phyloP scores from a whole-genome alignment of 2,113 vertebrate species.

The Heptranchias perlo region DNA sequence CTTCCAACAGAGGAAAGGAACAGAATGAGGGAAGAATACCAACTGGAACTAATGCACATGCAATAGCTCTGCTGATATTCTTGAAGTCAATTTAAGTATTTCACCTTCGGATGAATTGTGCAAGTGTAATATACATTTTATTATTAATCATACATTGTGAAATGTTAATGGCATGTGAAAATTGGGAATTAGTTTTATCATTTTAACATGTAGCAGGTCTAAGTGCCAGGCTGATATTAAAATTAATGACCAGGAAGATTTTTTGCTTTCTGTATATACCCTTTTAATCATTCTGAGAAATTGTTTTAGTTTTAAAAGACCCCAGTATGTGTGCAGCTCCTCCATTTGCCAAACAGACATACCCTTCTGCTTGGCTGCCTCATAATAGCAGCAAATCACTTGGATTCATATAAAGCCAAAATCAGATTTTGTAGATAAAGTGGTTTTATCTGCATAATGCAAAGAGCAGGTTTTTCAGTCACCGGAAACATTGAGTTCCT shows the following conservation, averaged over 20 bases:
- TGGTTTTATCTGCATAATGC: slow-evolving; percentile 46
- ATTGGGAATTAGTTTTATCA: not conserved
- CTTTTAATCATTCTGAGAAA: slow-evolving; percentile 20
- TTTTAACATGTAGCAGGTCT: not conserved
- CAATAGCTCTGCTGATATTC: not conserved
- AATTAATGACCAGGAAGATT: not conserved
- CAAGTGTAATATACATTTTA: not conserved
- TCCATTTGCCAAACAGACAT: slow-evolving; percentile 1
- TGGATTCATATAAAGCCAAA: slow-evolving; percentile 33
- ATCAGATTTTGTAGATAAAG: slow-evolving; percentile 44
- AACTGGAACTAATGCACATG: not conserved
- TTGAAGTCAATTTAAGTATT: not conserved
- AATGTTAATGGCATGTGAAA: not conserved
- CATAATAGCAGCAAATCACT: not conserved
- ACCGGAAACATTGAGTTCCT: slow-evolving; percentile 49
- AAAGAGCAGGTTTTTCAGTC: slow-evolving; percentile 42
- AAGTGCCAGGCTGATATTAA: not conserved
- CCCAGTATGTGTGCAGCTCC: not conserved
- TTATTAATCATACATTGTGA: not conserved
- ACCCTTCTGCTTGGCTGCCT: slow-evolving; percentile 41
- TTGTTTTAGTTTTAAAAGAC: slow-evolving; percentile 3
- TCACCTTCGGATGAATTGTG: not conserved
- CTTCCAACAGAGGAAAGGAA: not conserved
- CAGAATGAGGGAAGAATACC: not conserved
- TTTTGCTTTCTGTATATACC: not conserved